phyloP scores from a whole-genome alignment of 2,888 invertebrate genomes.

The Netelia fuscicornis region DNA sequence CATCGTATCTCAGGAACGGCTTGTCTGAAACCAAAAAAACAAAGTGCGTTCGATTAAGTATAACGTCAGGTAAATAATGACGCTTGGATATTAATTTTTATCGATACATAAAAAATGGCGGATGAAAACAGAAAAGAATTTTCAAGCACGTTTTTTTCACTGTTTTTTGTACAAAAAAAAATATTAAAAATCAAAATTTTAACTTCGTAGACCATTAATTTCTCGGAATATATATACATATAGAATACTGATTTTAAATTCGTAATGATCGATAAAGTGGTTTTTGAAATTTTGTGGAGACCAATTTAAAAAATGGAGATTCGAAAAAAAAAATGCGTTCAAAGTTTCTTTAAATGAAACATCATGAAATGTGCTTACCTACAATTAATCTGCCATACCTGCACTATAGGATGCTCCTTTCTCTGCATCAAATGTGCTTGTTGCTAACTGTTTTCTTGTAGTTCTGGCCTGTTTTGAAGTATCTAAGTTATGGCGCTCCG shows the following conservation, averaged over 20 bases:
- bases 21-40: conserved; percentile 1
- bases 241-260: conserved; percentile 59
- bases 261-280: conserved; percentile 28
- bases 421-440: not conserved
- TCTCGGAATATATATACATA: conserved; percentile 2
- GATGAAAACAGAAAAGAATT: conserved; percentile 21
- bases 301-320: conserved; percentile 49
- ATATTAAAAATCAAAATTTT: conserved; percentile 59
- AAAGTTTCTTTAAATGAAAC: conserved; percentile 59
- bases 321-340: conserved; percentile 58
- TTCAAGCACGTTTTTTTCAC: conserved; percentile 26
- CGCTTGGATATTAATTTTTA: not conserved
- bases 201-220: conserved; percentile 19
- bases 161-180: conserved; percentile 58
- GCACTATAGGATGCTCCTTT: not conserved
- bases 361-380: conserved; percentile 44
- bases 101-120: not conserved
- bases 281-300: conserved; percentile 29
- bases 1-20: not conserved
- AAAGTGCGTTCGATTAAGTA: not conserved
- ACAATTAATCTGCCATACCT: conserved; percentile 13
- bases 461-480: conserved; percentile 55
- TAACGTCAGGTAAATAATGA: not conserved
- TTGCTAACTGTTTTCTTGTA: conserved; percentile 52
- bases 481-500: conserved; percentile 26